These are phyloP conservation scores for Dyspetes luteomarginatus DNA, from an alignment of 2,888 invertebrate genomes.

Conservation along the genomic window DNA sequence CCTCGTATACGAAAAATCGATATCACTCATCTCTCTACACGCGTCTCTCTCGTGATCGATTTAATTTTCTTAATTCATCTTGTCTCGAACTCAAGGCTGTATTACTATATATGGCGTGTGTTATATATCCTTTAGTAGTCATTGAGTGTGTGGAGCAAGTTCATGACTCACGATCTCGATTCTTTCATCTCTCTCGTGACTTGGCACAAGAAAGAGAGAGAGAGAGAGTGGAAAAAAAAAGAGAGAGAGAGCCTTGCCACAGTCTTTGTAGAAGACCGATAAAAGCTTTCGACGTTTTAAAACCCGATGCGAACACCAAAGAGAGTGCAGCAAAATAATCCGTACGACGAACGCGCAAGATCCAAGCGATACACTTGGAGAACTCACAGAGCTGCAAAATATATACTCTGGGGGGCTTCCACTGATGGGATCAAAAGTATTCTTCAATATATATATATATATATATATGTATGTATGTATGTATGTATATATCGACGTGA, in stretches of 20 bases:
- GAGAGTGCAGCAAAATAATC: slow-evolving; percentile 28
- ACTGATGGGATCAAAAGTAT: slow-evolving; percentile 10
- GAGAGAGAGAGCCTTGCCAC: no score
- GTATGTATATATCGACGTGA: background rate
- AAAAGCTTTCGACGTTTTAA: slow-evolving; percentile 21
- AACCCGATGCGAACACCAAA: background rate
- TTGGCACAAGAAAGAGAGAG: background rate
- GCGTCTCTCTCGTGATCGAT: background rate
- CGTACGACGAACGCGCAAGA: slow-evolving; percentile 22
- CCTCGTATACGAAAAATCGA: no score
- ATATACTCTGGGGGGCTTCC: slow-evolving; percentile 7
- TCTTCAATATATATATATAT: no score
- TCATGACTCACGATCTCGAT: slow-evolving; percentile 43
- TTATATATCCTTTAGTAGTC: slow-evolving; percentile 5
- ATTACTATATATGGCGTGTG: background rate
- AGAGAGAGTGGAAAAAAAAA: no score
- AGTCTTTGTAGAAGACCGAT: slow-evolving; percentile 24
- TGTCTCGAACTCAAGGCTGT: slow-evolving; percentile 16
- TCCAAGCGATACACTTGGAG: background rate
- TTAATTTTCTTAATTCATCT: slow-evolving; percentile 5
- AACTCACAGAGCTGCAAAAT: slow-evolving; percentile 7
- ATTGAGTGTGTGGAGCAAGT: slow-evolving; percentile 16
- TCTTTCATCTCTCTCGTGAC: slow-evolving; percentile 14
- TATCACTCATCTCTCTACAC: background rate
- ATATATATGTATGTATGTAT: no score